Base-by-base conservation (phyloP, 2,888 invertebrate genomes). In the Campaea margaritaria region DNA sequence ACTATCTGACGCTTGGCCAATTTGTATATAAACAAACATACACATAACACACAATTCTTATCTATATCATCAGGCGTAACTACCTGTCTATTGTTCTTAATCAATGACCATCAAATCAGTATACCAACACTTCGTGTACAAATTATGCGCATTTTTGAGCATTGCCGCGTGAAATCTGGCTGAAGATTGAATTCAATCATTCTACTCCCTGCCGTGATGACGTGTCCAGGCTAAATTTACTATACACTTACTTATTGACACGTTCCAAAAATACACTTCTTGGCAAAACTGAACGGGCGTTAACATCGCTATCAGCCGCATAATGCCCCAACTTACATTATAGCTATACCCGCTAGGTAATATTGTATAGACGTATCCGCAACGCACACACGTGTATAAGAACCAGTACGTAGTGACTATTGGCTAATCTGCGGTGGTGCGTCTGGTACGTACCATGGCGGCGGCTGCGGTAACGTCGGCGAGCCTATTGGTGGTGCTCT, bases 241-340 rank as follows among this genome's bases (percentile, higher is more conserved):
- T 82, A 82, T 85, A 87, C 89, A 90, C 91, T 91, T 89, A 91
- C 86, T 90, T 92, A 91, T 92, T 91, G 92, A 91, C 91, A 90
- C 87, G 91, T 85, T 90, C 91, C 90, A 87, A 91, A 91, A 92
- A 92, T 91, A 91, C 82, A 83, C 81, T 77, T 87, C 90, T 91
- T 91, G 91, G 91, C 91, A 90, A 91, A 91, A 89, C 91, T 82
- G 87, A 87, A 90, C 89, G 91, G 91, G 85, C 91, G 87, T 91
- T 92, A 91, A 91, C 91, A 91, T 84, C 83, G 87, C 86, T 89
- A 91, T 91, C 89, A 86, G 84, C 82, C 86, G 85, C 87, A 86
- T 89, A 82, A 89, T 88, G 81, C 83, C 83, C 76, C 84, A 85
- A 85, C 82, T 82, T 82, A 77, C 69, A 75, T 55, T 60, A 74